Conservation (phyloP, 2,113 vertebrate genomes). For the Psilopsiagon aurifrons region DNA sequence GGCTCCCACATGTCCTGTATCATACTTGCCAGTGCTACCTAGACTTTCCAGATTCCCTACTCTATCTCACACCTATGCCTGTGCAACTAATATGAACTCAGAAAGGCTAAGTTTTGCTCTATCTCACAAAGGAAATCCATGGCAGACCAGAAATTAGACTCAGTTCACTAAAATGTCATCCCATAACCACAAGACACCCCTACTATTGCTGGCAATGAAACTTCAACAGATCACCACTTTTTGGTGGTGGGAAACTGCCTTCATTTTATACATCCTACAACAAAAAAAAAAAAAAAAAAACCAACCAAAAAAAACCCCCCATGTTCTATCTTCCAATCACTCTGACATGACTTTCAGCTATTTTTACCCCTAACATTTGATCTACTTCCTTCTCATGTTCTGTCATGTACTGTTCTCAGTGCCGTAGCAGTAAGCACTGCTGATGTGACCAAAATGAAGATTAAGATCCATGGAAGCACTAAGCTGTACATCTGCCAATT, state of each 20-base stretch:
- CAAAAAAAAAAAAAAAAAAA: not conserved
- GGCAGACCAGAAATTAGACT: not conserved
- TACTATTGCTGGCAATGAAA: not conserved
- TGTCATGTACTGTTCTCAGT: not conserved
- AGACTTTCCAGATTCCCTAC: not conserved
- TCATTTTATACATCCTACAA: not conserved
- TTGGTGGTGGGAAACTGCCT: not conserved
- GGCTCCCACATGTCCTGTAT: not conserved
- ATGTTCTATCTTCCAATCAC: not conserved
- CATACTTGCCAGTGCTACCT: not conserved
- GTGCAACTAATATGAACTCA: accelerated
- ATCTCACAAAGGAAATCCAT: not conserved
- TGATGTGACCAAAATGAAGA: not conserved
- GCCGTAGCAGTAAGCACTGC: not conserved
- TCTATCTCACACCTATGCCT: not conserved
- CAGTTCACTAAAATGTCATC: not conserved
- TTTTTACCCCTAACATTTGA: not conserved
- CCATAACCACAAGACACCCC: not conserved
- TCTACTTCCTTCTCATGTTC: slow-evolving; percentile 17
- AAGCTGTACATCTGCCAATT: not conserved
- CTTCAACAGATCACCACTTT: not conserved
- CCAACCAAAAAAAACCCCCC: not conserved
- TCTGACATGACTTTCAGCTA: slow-evolving; percentile 1
- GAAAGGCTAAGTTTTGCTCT: not conserved
- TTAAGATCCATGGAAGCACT: not conserved